A percentile compares a stretch with the other conserved stretches of the same genome.
Conservation (phyloP, 2,113 vertebrate genomes). For the Lepidiolamprologus cunningtoni region DNA sequence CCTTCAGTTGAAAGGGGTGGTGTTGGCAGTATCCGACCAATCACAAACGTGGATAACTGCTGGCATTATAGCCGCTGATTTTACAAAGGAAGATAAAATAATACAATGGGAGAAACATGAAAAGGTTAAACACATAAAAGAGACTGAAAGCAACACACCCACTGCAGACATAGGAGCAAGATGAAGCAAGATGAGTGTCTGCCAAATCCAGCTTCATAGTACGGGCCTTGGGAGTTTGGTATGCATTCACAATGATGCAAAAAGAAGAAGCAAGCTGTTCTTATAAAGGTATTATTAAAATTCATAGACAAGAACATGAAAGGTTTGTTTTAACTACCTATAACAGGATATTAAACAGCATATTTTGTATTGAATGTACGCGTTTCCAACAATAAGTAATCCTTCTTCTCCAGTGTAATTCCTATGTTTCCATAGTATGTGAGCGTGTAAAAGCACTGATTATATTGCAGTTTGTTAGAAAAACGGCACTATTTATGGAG, state of each 20-base stretch:
- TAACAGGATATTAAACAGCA: neutral
- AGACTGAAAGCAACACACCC: neutral
- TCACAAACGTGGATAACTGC: neutral
- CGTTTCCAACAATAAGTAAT: neutral
- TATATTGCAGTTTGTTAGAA: neutral
- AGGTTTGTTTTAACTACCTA: neutral
- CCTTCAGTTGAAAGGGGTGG: neutral
- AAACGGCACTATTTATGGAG: slow-evolving; percentile 16
- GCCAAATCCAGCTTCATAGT: neutral
- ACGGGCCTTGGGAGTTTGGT: neutral
- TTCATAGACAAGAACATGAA: neutral
- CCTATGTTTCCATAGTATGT: neutral
- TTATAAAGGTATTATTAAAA: neutral
- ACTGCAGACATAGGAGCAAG: neutral
- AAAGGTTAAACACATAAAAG: neutral
- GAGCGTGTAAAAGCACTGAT: slow-evolving; percentile 17
- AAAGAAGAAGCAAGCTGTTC: neutral
- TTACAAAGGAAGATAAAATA: neutral
- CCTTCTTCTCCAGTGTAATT: neutral
- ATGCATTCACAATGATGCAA: neutral
- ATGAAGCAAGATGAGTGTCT: neutral
- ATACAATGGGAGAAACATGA: neutral
- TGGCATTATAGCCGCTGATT: neutral
- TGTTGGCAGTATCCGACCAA: neutral
- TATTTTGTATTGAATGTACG: neutral